Conservation (phyloP, 2,888 invertebrate species). For the Sinopyrophorus schimmeli region DNA sequence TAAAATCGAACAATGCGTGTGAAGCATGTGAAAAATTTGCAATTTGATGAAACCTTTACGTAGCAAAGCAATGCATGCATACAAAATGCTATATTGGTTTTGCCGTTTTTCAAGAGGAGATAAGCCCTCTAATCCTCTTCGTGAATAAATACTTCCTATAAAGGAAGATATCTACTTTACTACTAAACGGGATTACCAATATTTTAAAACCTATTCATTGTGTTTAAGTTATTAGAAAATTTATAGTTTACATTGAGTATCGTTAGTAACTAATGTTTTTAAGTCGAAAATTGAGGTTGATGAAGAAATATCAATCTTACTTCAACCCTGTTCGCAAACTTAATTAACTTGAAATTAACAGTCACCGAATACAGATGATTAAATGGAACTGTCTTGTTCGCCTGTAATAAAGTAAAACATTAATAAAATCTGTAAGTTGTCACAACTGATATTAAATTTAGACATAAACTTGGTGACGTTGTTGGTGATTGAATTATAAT, state of each 20-base stretch:
- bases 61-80: constrained; percentile 42
- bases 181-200: constrained; percentile 46
- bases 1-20: constrained; percentile 26
- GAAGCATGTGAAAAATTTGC: constrained; percentile 47
- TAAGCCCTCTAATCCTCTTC: constrained; percentile 49
- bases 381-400: constrained; percentile 32
- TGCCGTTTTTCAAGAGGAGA: constrained; percentile 47
- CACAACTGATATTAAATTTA: no score
- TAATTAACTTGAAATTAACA: constrained; percentile 39
- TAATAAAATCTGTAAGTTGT: no score
- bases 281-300: constrained; percentile 33
- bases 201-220: constrained; percentile 44
- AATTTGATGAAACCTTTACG: constrained; percentile 48
- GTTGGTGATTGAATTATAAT: no score
- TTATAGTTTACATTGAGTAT: constrained; percentile 38
- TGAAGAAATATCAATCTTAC: constrained; percentile 37
- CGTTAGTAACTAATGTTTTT: constrained; percentile 34
- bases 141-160: constrained; percentile 51
- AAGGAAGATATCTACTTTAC: constrained; percentile 49
- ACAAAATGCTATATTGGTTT: constrained; percentile 45
- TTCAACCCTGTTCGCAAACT: constrained; percentile 38
- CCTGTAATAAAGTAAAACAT: constrained; percentile 24
- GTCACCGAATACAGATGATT: constrained; percentile 28
- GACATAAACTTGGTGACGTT: no score
- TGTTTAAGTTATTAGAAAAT: constrained; percentile 39